Evolutionary conservation across 2,888 invertebrate species (phyloP).

Genomic region (Oligia strigilis): DNA sequence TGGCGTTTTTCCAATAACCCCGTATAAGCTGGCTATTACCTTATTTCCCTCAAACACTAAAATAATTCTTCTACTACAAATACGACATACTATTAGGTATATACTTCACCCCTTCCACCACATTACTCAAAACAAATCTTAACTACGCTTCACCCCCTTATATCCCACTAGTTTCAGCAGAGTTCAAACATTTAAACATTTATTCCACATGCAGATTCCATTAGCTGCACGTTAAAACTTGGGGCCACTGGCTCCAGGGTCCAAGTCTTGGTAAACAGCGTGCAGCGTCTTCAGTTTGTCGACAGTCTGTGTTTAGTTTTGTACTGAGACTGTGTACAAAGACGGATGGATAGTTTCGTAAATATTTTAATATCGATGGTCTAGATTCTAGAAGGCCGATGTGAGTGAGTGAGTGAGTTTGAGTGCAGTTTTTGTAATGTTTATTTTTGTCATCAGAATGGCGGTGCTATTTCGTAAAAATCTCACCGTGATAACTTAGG

Average conservation of each 20-base stretch:
- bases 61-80: neutral
- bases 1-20: too few relatives aligned
- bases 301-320: conserved; percentile 78
- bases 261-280: conserved; percentile 70
- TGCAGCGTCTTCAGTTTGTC: conserved; percentile 72
- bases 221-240: conserved; percentile 53
- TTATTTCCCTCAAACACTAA: neutral
- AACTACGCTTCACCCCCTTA: conserved; percentile 5
- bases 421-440: neutral
- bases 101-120: neutral
- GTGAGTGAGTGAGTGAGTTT: too few relatives aligned
- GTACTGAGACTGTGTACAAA: conserved; percentile 62
- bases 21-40: neutral
- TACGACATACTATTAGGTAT: neutral
- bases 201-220: conserved; percentile 61
- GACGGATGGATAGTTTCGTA: conserved; percentile 19
- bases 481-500: too few relatives aligned
- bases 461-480: too few relatives aligned
- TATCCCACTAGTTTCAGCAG: conserved; percentile 16
- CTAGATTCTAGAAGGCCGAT: neutral
- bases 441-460: too few relatives aligned
- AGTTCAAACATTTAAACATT: conserved; percentile 29
- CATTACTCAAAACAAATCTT: conserved; percentile 32
- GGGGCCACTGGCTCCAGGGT: conserved; percentile 62
- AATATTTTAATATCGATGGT: conserved; percentile 6